Conservation (phyloP, 1,140 invertebrate species). For the Drosophila insularis region DNA sequence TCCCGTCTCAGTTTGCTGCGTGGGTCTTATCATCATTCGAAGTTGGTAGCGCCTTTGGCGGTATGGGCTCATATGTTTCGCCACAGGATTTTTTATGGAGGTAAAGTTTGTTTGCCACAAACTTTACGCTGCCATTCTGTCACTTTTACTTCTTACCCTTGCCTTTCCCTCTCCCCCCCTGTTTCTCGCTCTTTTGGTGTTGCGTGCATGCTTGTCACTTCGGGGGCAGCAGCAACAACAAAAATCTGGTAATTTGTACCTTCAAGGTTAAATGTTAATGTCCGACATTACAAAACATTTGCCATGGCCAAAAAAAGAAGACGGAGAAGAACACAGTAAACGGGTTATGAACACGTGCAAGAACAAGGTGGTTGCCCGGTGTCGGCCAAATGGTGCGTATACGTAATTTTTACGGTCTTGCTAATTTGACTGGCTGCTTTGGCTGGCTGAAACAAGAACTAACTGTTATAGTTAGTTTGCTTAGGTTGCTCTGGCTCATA, state of each 20-base stretch:
- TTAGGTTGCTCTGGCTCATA: conserved; percentile 47
- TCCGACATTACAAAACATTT: conserved; percentile 71
- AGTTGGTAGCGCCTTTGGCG: conserved; percentile 6
- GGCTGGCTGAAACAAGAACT: conserved; percentile 1
- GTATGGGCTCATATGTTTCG: conserved; percentile 28
- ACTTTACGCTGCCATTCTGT: conserved; percentile 30
- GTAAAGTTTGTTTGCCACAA: conserved; percentile 51
- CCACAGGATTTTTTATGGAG: conserved; percentile 52
- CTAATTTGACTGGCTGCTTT: conserved; percentile 55
- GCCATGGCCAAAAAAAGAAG: conserved; percentile 27
- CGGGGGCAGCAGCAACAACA: conserved; percentile 49
- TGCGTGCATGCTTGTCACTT: conserved; percentile 29
- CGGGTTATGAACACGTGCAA: conserved; percentile 66
- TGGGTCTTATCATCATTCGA: conserved; percentile 44
- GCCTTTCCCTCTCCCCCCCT: background rate
- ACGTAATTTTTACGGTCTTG: conserved; percentile 54
- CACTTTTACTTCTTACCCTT: background rate
- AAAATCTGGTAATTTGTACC: conserved; percentile 77
- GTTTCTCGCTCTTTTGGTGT: background rate
- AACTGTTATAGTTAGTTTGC: conserved; percentile 44
- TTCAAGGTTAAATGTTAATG: conserved; percentile 80
- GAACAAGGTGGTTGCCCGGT: background rate
- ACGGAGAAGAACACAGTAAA: conserved; percentile 22
- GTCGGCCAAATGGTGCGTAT: conserved; percentile 54
- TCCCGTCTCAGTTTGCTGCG: conserved; percentile 19